Base-by-base conservation (phyloP, 2,888 invertebrate genomes). In the Vesta saturnalis region DNA sequence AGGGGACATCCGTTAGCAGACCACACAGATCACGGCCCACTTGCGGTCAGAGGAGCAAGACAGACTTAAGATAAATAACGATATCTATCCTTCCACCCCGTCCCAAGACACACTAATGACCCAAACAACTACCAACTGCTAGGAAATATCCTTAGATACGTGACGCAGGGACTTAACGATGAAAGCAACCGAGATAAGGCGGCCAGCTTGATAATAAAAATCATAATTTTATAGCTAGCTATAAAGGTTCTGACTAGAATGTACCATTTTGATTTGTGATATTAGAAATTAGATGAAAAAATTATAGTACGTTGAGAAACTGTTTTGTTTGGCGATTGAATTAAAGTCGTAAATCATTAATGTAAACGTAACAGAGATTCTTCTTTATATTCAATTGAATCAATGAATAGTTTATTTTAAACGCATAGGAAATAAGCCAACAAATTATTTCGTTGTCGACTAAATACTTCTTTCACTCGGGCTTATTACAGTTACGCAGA, bases 31-130 rank as follows among this genome's bases (percentile, higher is more conserved):
- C 81, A 82, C 80, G 75, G 75, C 78, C 78, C 77, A 80, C 77
- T 79, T 81, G 81, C 80, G 82, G 81, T 81, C 81, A 78, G 73
- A 77, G 76, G 74, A 77, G 76, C 77, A 79, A 81, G 81, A 82
- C 81, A 79, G 79, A 80, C 81, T 81, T 78, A 82, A 83, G 83
- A 83, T 83, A 83, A 83, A 83, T 83, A 83, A 83, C 83, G 83
- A 83, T 83, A 83, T 83, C 83, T 80, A 77, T 79, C 78, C 78
- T 77, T 76, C 78, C 78, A 78, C 77, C 77, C 78, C 77, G 77
- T 76, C 79, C 80, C 79, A 80, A 78, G 79, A 78, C 79, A 77
- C 81, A 80, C 82, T 83, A 83, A 83, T 82, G 83, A 81, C 82
- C 80, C 80, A 79, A 82, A 81, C 82, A 82, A 82, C 81, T 78